Percentiles rank a stretch among this genome's conserved stretches.
These are phyloP conservation scores for Hippopotamyrus pictus DNA, from an alignment of 2,797 vertebrate genomes.

Conservation along the genomic window DNA sequence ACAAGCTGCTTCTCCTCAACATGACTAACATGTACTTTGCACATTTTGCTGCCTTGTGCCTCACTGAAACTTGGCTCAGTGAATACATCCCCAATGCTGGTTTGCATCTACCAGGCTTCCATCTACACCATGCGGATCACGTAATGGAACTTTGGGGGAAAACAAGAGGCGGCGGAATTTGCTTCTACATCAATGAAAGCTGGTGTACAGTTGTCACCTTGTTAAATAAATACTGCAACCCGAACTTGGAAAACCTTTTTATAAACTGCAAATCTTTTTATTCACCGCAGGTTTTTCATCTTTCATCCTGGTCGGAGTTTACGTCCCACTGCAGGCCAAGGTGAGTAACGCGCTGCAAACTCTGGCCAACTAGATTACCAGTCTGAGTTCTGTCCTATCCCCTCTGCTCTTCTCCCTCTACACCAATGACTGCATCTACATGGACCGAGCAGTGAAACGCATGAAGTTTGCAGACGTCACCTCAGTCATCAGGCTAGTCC, in stretches of 20 bases:
- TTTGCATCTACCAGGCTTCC: background rate
- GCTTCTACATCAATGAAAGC: background rate
- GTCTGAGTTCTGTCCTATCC: background rate
- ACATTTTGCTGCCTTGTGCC: background rate
- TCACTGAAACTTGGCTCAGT: background rate
- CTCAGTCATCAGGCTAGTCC: background rate
- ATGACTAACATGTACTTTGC: background rate
- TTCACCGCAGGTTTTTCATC: background rate
- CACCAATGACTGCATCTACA: background rate
- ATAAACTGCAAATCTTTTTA: background rate
- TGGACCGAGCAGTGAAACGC: background rate
- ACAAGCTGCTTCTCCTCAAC: background rate
- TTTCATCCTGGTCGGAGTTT: background rate
- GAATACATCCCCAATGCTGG: background rate
- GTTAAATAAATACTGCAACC: background rate
- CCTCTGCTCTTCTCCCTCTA: background rate
- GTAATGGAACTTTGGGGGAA: background rate
- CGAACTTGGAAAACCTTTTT: background rate
- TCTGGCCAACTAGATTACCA: background rate
- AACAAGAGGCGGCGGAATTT: background rate
- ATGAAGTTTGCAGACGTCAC: background rate
- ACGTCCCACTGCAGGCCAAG: background rate
- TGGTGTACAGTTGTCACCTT: background rate
- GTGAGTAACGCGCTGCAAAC: too few relatives aligned
- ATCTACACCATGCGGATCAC: background rate